These are phyloP conservation scores for Astyanax mexicanus DNA, from an alignment of 2,797 vertebrate species.

Conservation along the genomic window DNA sequence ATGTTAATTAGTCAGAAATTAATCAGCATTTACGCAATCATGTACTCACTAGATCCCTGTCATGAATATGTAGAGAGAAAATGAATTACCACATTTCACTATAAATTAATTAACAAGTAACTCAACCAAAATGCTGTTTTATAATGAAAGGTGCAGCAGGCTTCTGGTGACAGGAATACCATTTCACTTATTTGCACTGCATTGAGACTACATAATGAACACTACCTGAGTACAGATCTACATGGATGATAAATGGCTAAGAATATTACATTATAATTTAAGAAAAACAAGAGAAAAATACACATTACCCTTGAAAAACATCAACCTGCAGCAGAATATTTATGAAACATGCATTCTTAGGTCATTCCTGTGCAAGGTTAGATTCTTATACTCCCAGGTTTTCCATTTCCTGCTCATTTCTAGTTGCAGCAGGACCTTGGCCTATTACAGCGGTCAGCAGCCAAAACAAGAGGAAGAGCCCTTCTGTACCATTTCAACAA, in stretches of 20 bases:
- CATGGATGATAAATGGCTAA: too few relatives aligned
- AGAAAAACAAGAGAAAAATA: neutral
- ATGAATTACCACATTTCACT: conserved; percentile 6
- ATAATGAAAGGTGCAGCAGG: neutral
- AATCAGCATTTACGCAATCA: conserved; percentile 27
- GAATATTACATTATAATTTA: neutral
- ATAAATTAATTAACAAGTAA: neutral
- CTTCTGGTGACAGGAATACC: neutral
- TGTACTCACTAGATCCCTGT: neutral
- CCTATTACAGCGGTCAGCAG: too few relatives aligned
- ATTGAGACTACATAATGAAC: neutral
- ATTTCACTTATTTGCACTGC: neutral
- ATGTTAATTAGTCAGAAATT: conserved; percentile 28
- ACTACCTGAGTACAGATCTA: neutral
- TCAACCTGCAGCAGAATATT: neutral
- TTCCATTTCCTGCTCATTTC: too few relatives aligned
- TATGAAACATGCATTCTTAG: neutral
- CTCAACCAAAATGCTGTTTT: neutral
- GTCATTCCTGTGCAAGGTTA: neutral
- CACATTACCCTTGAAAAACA: neutral
- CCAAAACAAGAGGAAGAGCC: too few relatives aligned
- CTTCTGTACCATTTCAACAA: too few relatives aligned
- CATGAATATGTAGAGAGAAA: conserved; percentile 27
- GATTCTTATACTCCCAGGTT: neutral
- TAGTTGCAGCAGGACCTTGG: neutral